Percentiles rank a stretch among this genome's conserved stretches.
Conservation (phyloP, 2,888 invertebrate genomes). For the Cancer borealis region DNA sequence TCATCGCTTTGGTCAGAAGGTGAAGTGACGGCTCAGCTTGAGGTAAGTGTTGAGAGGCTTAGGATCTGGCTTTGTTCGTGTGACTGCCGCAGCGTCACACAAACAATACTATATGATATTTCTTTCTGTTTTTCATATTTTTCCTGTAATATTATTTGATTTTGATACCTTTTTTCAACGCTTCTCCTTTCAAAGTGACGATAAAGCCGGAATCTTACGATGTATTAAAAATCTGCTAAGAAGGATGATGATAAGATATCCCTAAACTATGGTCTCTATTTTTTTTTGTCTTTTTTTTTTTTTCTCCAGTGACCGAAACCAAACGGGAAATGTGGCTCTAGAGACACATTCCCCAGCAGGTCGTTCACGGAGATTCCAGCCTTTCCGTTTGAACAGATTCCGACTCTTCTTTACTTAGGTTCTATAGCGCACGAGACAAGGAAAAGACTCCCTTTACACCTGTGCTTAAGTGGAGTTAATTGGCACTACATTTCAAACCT, state of each 20-base stretch:
- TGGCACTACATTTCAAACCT: neutral
- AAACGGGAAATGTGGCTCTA: neutral
- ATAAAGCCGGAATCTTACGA: no score
- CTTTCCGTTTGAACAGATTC: neutral
- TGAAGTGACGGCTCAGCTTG: neutral
- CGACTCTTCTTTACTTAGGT: neutral
- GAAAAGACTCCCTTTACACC: neutral
- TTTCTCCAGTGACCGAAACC: neutral
- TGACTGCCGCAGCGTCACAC: neutral
- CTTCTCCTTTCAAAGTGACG: no score
- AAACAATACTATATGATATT: neutral
- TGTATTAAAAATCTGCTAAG: no score
- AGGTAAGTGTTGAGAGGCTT: neutral
- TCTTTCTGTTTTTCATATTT: neutral
- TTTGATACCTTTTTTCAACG: no score
- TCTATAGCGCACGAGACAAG: neutral
- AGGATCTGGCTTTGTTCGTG: neutral
- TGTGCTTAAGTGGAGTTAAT: neutral
- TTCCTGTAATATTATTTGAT: neutral
- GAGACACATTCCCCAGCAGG: neutral
- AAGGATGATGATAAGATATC: no score
- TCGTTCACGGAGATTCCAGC: neutral
- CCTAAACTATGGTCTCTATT: no score
- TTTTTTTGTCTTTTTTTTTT: neutral
- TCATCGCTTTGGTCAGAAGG: neutral